phyloP scores from a whole-genome alignment of 1,140 invertebrate genomes.

The Chrysomallon squamiferum region DNA sequence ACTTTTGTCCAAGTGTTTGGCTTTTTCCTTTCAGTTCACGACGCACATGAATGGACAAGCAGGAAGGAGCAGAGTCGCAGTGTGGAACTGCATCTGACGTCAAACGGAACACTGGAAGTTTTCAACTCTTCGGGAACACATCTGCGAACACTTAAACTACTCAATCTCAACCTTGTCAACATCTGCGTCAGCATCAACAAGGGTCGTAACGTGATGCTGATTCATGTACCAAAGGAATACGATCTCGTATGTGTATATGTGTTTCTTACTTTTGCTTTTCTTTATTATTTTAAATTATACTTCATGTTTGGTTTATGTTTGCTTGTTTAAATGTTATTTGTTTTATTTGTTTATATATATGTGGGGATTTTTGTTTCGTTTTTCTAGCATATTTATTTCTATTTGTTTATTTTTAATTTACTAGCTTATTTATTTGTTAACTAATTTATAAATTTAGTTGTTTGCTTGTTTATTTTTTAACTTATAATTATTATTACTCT shows the following conservation, averaged over 20 bases:
- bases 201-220: conserved; percentile 80
- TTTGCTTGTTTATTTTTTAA: too few relatives aligned
- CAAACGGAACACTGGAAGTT: conserved; percentile 34
- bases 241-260: conserved; percentile 68
- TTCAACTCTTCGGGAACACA: conserved; percentile 46
- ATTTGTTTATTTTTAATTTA: too few relatives aligned
- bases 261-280: too few relatives aligned
- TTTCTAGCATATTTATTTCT: too few relatives aligned
- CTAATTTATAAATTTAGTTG: too few relatives aligned
- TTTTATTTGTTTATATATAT: too few relatives aligned
- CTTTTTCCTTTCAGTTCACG: conserved; percentile 28
- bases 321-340: background rate
- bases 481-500: too few relatives aligned
- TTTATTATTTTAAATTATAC: too few relatives aligned
- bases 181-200: conserved; percentile 70
- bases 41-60: conserved; percentile 38
- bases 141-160: conserved; percentile 68
- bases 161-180: conserved; percentile 76
- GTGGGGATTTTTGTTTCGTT: too few relatives aligned
- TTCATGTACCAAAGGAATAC: conserved; percentile 90
- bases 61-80: conserved; percentile 17
- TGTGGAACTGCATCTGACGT: conserved; percentile 32
- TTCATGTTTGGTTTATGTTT: background rate
- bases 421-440: too few relatives aligned
- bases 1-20: too few relatives aligned